Evolutionary conservation across 1,140 invertebrate genomes (phyloP), one percentile per base, ranked within the genome.

Genomic region (Psilanteris sp.): DNA sequence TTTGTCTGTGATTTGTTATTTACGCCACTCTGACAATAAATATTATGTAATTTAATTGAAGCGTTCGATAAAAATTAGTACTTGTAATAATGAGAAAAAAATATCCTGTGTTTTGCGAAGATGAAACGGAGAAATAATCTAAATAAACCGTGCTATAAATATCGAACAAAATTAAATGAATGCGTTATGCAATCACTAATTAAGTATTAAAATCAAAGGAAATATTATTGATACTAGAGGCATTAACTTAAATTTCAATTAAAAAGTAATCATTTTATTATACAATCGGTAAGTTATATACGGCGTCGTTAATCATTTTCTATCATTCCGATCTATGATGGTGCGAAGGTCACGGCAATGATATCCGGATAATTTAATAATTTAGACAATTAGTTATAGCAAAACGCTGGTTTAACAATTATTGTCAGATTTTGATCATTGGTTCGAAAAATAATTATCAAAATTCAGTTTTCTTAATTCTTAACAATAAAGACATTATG

Each of bases 251-350:
- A 32, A 1, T 52, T 52, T 52, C 26, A 37, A 50, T 32, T 31
- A 9, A 36, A 34, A 29, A 41, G 16, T 29, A 62, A 26, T 37
- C 7, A 10, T 41, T 46, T 52, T 39, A 26, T 48, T 44, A 9
- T 68, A 43, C 13, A 66, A 32, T 22, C 4, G 18, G 8, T 18
- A 32, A 5, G 15, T 54, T 44, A 27, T 48, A 8, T 43, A 46
- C 39, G 6, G 10, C 11, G 18, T 44, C 44, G 20, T 67, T 34
- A 54, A 67, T 67, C 62, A 54, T 67, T 34, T 66, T 67, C 48
- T 46, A 67, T 54, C 62, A 27, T 27, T 55, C 29, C n/a, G 3
- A 67, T 67, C 62, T 52, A 32, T 24, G 48, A 37, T 26, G 8
- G 5, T 48, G 18, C n/a, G 39, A 67, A 67, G 62, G 50, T 57